phyloP scores from a whole-genome alignment of 2,797 vertebrate genomes.

The Argyrosomus regius region DNA sequence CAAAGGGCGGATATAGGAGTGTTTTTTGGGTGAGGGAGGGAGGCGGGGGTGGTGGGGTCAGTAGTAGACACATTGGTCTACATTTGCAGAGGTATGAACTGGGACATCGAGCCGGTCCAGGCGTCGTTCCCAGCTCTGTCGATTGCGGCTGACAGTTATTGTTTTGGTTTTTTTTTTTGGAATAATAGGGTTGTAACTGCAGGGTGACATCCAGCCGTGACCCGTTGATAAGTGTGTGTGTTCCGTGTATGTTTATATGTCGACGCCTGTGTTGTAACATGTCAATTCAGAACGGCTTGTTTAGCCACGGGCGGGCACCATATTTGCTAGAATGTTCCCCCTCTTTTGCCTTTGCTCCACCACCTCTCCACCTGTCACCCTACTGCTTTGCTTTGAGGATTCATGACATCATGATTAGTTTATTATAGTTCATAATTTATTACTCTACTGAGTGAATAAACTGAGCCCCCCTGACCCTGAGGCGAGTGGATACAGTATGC shows the following conservation, averaged over 20 bases:
- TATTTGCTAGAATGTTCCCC: slow-evolving; percentile 5
- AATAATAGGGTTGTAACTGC: slow-evolving; percentile 60
- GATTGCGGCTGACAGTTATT: slow-evolving; percentile 68
- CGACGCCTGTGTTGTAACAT: slow-evolving; percentile 41
- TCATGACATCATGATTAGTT: slow-evolving; percentile 64
- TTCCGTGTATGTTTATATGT: slow-evolving; percentile 28
- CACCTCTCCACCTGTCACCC: slow-evolving; percentile 43
- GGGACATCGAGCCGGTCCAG: slow-evolving; percentile 43
- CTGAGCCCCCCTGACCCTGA: background rate
- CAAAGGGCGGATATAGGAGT: slow-evolving; percentile 59
- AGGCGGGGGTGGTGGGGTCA: background rate
- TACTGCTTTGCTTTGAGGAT: slow-evolving; percentile 61
- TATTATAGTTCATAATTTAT: slow-evolving; percentile 54
- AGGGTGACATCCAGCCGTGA: slow-evolving; percentile 26
- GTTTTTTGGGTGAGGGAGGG: slow-evolving; percentile 19
- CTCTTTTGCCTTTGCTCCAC: background rate
- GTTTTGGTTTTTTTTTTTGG: slow-evolving; percentile 57
- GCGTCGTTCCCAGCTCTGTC: slow-evolving; percentile 52
- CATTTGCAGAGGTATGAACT: slow-evolving; percentile 37
- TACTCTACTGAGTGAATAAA: slow-evolving; percentile 56
- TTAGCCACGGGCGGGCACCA: background rate
- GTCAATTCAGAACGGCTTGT: slow-evolving; percentile 39
- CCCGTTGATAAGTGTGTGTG: slow-evolving; percentile 23
- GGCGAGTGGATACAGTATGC: slow-evolving; percentile 15
- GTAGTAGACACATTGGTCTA: slow-evolving; percentile 53